Evolutionary conservation across 2,113 vertebrate species (phyloP).

Genomic region (Gallinago undulata): DNA sequence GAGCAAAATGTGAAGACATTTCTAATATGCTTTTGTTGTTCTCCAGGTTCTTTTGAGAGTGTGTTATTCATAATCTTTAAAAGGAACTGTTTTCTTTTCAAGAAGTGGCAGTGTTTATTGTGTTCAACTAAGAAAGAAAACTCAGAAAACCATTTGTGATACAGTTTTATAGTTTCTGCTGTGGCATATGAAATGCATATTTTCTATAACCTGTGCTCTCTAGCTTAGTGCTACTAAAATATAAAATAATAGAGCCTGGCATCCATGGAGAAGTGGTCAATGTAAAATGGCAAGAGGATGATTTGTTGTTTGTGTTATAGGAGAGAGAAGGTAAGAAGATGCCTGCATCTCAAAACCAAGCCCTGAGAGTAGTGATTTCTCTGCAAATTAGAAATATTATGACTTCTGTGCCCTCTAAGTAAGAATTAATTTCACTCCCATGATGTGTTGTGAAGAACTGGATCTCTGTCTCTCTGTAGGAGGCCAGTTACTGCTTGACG

Average conservation of each 20-base stretch:
- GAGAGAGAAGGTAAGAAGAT: neutral
- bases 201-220: neutral
- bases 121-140: neutral
- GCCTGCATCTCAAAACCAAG: neutral
- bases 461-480: neutral
- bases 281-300: neutral
- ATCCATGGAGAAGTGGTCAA: neutral
- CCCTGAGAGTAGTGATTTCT: neutral
- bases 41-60: neutral
- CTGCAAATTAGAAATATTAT: slow-evolving; percentile 24
- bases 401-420: slow-evolving; percentile 19
- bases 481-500: slow-evolving; percentile 7
- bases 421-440: neutral
- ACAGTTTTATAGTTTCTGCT: neutral
- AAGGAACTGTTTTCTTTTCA: neutral
- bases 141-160: neutral
- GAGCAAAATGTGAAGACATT: neutral
- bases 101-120: neutral
- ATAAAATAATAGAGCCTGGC: neutral
- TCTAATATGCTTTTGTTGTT: neutral
- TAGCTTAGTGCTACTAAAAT: neutral
- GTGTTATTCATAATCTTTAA: neutral
- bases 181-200: neutral
- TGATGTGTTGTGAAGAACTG: neutral
- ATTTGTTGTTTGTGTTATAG: neutral